These are phyloP conservation scores for Myathropa florea DNA, from an alignment of 2,888 invertebrate species.

Conservation along the genomic window DNA sequence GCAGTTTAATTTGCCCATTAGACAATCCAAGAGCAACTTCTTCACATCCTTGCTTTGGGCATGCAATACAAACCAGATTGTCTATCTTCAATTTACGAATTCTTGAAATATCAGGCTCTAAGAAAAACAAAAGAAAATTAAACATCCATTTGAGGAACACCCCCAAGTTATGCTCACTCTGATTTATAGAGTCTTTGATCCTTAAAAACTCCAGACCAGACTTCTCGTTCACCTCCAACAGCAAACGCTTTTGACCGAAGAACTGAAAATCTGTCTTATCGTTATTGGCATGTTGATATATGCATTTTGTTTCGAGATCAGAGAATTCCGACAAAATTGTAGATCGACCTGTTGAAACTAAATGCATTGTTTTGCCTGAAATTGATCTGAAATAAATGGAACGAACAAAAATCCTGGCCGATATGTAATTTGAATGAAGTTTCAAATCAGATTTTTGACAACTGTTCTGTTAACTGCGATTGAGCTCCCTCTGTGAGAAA, in stretches of 20 bases:
- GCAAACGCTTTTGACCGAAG: conserved; percentile 75
- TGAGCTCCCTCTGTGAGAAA: neutral
- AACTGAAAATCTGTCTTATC: conserved; percentile 79
- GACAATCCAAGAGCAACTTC: conserved; percentile 78
- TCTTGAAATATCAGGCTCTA: conserved; percentile 76
- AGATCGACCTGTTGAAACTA: conserved; percentile 77
- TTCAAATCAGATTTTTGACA: conserved; percentile 53
- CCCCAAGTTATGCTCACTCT: conserved; percentile 68
- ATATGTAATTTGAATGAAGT: conserved; percentile 6
- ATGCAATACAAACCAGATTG: conserved; percentile 77
- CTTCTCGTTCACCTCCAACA: conserved; percentile 78
- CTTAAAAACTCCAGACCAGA: conserved; percentile 78
- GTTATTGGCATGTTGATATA: conserved; percentile 75
- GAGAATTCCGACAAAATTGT: conserved; percentile 77
- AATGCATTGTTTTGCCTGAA: conserved; percentile 74
- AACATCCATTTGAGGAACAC: neutral
- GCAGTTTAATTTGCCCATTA: conserved; percentile 77
- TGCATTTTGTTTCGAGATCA: conserved; percentile 76
- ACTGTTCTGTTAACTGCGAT: neutral
- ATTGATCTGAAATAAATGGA: neutral
- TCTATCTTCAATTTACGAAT: conserved; percentile 77
- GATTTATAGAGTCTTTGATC: conserved; percentile 74
- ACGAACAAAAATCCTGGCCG: neutral
- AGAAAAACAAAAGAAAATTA: neutral
- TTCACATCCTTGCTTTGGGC: conserved; percentile 76